Base-by-base conservation (phyloP, 2,113 vertebrate species). In the Pachyramphus minor region DNA sequence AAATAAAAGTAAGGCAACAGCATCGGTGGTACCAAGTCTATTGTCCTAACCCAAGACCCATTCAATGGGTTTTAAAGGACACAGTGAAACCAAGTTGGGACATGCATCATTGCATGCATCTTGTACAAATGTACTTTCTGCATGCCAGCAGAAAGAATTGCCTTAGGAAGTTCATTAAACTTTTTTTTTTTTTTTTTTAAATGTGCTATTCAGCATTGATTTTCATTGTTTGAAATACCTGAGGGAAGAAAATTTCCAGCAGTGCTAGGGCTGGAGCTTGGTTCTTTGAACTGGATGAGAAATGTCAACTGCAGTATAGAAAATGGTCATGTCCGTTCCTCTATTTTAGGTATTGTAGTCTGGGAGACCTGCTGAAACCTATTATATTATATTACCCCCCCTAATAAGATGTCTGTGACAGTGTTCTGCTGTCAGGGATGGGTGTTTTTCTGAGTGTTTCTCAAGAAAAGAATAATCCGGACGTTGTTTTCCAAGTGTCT, bases 31-130 rank as follows among this genome's bases (percentile, higher is more conserved):
- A 56, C 15, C 30, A 24, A 44, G 8, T n/a, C 9, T 87, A 9
- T 64, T 76, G 25, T 79, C 77, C 52, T 95, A 76, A 73, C 12
- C 28, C 28, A 79, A 30, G 60, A 50, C 35, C 41, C 15, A 12
- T 68, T 79, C 37, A 63, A 13, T 19, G 19, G 5, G 3, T 62
- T 95, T 82, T 89, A 69, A 93, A 82, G 20, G 23, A 35, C 14
- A 24, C 15, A 20, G 49, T 21, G 28, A 68, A 72, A 42, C 12
- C 24, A 64, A 64, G 14, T 9, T 1, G 2, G 7, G 63, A 12
- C 35, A 14, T 1, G 3, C 4, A 14, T 84, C 3, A 5, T 63
- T 84, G 50, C 25, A 62, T 1, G 0, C 9, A 19, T 84, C 67
- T 59, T 77, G 30, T 60, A 63, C 42, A 81, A 83, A 74, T 1